Conservation (phyloP, 2,797 vertebrate genomes). For the Coccyzus lansbergi region DNA sequence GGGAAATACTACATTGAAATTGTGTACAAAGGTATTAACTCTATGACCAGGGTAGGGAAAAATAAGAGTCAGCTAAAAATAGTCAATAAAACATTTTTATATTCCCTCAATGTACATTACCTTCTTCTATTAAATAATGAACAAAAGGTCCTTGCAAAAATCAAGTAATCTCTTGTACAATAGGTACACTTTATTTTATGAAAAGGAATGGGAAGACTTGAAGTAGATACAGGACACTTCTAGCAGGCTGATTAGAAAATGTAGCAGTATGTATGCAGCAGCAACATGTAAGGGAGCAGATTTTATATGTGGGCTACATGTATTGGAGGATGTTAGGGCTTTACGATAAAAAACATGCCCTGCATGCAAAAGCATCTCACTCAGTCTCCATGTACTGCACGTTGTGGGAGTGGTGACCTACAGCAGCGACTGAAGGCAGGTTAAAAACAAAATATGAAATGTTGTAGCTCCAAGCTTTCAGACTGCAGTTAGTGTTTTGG, state of each 20-base stretch:
- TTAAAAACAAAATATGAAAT: neutral
- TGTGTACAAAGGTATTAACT: slow-evolving; percentile 5
- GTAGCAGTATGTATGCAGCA: neutral
- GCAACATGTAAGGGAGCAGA: neutral
- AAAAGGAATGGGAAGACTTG: neutral
- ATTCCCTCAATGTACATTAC: neutral
- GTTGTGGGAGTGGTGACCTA: neutral
- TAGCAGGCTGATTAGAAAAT: neutral
- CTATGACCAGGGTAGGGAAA: neutral
- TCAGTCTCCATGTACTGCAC: rapidly evolving
- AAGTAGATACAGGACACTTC: neutral
- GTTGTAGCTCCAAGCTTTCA: neutral
- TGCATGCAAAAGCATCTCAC: neutral
- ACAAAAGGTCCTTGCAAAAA: slow-evolving; percentile 39
- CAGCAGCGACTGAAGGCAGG: neutral
- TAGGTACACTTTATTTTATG: neutral
- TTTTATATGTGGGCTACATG: rapidly evolving
- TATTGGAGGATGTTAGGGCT: neutral
- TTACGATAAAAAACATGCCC: neutral
- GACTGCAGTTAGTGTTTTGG: neutral
- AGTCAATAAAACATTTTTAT: slow-evolving; percentile 62
- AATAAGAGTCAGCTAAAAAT: slow-evolving; percentile 29
- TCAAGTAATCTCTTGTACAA: slow-evolving; percentile 19
- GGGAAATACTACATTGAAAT: neutral
- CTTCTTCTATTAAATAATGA: slow-evolving; percentile 27